phyloP scores from a whole-genome alignment of 2,113 vertebrate genomes.

The Fulmarus glacialis region DNA sequence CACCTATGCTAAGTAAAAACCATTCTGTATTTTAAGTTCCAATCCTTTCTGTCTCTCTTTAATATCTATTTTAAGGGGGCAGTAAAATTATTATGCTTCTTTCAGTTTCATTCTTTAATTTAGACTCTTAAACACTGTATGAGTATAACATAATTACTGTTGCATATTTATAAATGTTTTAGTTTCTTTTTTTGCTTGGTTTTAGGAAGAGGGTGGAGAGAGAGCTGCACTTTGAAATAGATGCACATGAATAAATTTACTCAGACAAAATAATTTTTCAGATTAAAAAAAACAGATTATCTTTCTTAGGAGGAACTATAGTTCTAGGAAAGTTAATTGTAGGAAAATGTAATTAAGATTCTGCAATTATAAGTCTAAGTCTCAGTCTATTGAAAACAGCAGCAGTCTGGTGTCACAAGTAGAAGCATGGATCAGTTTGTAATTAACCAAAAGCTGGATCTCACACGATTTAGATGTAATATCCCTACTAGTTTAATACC shows the following conservation, averaged over 20 bases:
- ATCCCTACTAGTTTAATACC: background rate
- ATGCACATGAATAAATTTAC: background rate
- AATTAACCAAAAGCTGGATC: background rate
- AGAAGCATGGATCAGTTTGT: slow-evolving; percentile 6
- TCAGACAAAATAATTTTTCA: slow-evolving; percentile 10
- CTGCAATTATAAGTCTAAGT: slow-evolving; percentile 2
- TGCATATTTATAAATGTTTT: background rate
- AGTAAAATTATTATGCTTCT: background rate
- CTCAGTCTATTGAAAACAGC: slow-evolving; percentile 28
- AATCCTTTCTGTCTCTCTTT: background rate
- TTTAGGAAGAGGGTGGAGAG: background rate
- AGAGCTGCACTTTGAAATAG: background rate
- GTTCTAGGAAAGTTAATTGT: slow-evolving; percentile 16
- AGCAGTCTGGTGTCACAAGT: background rate
- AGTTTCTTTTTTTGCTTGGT: background rate
- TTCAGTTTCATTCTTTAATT: background rate
- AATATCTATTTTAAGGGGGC: background rate
- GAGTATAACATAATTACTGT: background rate
- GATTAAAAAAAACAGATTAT: background rate
- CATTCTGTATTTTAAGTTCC: background rate
- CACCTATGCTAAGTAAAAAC: background rate
- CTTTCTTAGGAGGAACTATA: background rate
- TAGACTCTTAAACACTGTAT: background rate
- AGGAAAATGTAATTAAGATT: slow-evolving; percentile 37
- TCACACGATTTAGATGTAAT: background rate